These are phyloP conservation scores for Zapornia atra DNA, from an alignment of 2,113 vertebrate genomes.

Conservation along the genomic window DNA sequence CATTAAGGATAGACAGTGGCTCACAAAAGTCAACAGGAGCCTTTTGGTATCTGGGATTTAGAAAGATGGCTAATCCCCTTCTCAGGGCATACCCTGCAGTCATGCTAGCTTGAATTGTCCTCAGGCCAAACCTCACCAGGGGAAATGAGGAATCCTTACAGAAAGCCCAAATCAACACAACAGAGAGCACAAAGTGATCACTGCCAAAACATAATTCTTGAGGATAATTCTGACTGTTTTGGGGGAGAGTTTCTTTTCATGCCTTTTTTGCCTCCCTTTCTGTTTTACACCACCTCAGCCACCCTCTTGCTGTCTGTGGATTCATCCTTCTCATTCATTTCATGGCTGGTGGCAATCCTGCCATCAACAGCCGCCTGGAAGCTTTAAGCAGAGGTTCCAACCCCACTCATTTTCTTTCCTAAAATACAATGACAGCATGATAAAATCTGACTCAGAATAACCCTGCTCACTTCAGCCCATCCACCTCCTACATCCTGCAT, in stretches of 20 bases:
- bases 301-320: not conserved
- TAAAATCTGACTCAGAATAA: not conserved
- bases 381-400: not conserved
- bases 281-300: not conserved
- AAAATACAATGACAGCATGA: not conserved
- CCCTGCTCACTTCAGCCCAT: not conserved
- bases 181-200: not conserved
- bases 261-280: not conserved
- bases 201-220: not conserved
- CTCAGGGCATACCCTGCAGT: not conserved
- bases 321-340: not conserved
- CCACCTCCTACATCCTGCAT: not conserved
- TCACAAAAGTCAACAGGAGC: not conserved
- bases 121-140: not conserved
- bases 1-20: not conserved
- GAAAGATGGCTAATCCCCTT: not conserved
- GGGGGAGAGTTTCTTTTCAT: not conserved
- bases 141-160: not conserved
- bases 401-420: not conserved
- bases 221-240: not conserved
- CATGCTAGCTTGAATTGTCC: not conserved
- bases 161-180: not conserved
- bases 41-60: constrained; percentile 7
- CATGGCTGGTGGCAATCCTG: not conserved
- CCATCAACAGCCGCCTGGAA: not conserved